Conservation (phyloP, 2,113 vertebrate species). For the Gallinago jamesoni region DNA sequence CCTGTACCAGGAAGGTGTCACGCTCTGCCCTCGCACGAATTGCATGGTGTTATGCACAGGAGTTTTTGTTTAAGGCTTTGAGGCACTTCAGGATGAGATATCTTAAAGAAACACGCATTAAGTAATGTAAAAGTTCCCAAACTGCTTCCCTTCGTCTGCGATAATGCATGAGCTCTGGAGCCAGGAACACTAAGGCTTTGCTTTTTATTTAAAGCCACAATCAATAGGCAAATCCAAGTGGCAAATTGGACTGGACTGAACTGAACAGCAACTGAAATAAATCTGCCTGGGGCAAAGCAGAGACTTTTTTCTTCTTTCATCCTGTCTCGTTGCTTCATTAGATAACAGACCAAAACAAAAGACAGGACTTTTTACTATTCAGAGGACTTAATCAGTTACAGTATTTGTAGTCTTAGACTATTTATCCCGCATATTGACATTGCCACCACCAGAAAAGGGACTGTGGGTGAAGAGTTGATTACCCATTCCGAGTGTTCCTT, state of each 20-base stretch:
- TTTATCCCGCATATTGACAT: background rate
- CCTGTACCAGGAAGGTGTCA: background rate
- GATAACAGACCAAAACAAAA: background rate
- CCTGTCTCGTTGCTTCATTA: background rate
- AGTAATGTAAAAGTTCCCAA: background rate
- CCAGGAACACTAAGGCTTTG: background rate
- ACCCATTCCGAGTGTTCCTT: background rate
- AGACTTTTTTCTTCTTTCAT: background rate
- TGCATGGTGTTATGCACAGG: background rate
- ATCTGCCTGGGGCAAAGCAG: background rate
- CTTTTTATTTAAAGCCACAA: constrained; percentile 25
- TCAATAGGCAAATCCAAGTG: constrained; percentile 10
- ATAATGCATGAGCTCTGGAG: background rate
- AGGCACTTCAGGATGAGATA: background rate
- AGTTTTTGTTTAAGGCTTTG: background rate
- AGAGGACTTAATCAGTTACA: background rate
- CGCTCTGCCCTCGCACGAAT: background rate
- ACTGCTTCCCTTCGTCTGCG: background rate
- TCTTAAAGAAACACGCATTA: background rate
- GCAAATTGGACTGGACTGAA: constrained; percentile 1
- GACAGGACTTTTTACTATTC: background rate
- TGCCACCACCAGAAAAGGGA: background rate
- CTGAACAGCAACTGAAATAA: constrained; percentile 9
- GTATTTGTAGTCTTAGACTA: background rate
- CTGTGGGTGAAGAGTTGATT: background rate